These are phyloP conservation scores for Hippocampus abdominalis DNA, from an alignment of 2,113 vertebrate genomes.

Conservation along the genomic window DNA sequence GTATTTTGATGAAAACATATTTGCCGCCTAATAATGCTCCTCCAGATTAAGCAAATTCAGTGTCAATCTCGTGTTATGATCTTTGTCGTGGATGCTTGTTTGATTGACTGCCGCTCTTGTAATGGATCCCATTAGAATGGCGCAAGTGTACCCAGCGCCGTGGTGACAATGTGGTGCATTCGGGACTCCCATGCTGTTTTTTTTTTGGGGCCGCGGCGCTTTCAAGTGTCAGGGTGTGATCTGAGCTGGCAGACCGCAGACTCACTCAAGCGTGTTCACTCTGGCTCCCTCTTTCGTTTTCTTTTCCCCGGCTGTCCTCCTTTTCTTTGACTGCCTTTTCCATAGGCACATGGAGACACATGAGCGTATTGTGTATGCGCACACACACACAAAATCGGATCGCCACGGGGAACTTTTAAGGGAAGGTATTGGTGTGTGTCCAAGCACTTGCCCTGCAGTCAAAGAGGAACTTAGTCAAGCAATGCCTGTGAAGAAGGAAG, in stretches of 20 bases:
- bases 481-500: slow-evolving; percentile 35
- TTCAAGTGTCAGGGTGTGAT: slow-evolving; percentile 69
- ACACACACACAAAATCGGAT: neutral
- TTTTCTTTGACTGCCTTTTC: slow-evolving; percentile 32
- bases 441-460: slow-evolving; percentile 48
- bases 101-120: neutral
- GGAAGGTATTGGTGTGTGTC: slow-evolving; percentile 34
- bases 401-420: slow-evolving; percentile 24
- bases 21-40: neutral
- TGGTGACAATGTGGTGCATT: neutral
- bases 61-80: neutral
- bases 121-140: neutral
- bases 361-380: slow-evolving; percentile 4
- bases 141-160: neutral
- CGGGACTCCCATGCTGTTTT: slow-evolving; percentile 51
- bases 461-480: slow-evolving; percentile 41
- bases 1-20: too few species aligned
- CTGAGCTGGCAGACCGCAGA: slow-evolving; percentile 64
- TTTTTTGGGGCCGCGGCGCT: slow-evolving; percentile 49
- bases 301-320: slow-evolving; percentile 21
- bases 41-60: neutral
- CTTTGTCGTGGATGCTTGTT: neutral
- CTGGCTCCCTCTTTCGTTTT: slow-evolving; percentile 29
- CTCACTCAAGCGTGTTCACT: slow-evolving; percentile 45
- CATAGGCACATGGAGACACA: neutral